Evolutionary conservation across 2,113 vertebrate genomes (phyloP), one percentile per base, ranked within the genome.

Genomic region (Thymallus thymallus): DNA sequence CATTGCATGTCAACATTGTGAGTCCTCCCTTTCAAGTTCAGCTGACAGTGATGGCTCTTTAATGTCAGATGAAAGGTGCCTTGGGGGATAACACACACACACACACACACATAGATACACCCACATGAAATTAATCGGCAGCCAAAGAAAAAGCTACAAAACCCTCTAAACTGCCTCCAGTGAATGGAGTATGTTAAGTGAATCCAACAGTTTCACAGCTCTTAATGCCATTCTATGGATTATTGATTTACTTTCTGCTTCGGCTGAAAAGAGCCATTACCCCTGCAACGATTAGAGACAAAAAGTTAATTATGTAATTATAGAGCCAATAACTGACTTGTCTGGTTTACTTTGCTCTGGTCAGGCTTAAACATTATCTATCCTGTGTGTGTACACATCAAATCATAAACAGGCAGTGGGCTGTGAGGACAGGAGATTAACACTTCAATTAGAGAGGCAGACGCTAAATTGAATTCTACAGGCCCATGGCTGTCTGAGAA

Each of bases 301-400:
- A 96, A 96, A 96, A 96, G 95, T 96, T 97, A 96, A 98, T 98
- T 95, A 97, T 94, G 95, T 96, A 92, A 96, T 98, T 97, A 97
- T 96, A 95, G 96, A 96, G 95, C 95, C 95, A 96, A 97, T 96
- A 94, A 96, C 94, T 94, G 94, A 95, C 94, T 93, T 94, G 95
- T 96, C 95, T 96, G 95, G 94, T 96, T 92, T 94, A 94, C 95
- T 95, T 95, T 95, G 95, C 94, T 94, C 94, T 94, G 94, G 91
- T 94, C 94, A 89, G 91, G 94, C 94, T 95, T 95, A 94, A 95
- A 95, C 94, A 95, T 95, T 95, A 97, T 96, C 96, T 95, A 92
- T 92, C 35, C 35, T 41, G 35, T 82, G 83, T 74, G 87, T 81
- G 93, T 51, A 1, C 48, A 51, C 48, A 51, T 51, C 94, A 93